Evolutionary conservation across 2,888 invertebrate species (phyloP).

Genomic region (Caenorhabditis drosophilae): DNA sequence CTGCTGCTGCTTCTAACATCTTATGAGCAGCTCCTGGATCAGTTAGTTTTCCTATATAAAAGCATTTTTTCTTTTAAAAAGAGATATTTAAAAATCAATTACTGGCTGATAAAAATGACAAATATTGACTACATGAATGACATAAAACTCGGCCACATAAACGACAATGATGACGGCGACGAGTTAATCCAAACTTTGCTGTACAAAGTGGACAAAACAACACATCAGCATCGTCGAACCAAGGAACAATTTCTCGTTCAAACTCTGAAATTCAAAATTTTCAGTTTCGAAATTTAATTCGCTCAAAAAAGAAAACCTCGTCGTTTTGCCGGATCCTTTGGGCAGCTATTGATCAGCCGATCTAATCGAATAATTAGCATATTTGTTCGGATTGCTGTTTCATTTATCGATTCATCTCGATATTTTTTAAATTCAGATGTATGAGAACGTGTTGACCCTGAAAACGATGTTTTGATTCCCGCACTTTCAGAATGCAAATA

Average conservation of each 20-base stretch:
- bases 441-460: not conserved
- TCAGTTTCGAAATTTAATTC: not conserved
- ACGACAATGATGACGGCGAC: conserved; percentile 93
- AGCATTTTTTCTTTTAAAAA: conserved; percentile 33
- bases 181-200: conserved; percentile 79
- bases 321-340: conserved; percentile 72
- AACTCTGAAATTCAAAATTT: conserved; percentile 71
- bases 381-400: conserved; percentile 91
- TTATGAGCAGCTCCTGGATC: conserved; percentile 72
- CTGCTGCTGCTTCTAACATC: conserved; percentile 7
- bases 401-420: conserved; percentile 75
- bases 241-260: conserved; percentile 80
- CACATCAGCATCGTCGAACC: conserved; percentile 90
- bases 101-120: conserved; percentile 66
- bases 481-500: not conserved
- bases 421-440: conserved; percentile 2
- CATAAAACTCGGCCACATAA: conserved; percentile 74
- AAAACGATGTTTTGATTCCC: not conserved
- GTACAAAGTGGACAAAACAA: conserved; percentile 90
- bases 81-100: conserved; percentile 19
- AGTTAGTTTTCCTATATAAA: conserved; percentile 74
- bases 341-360: conserved; percentile 83
- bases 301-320: conserved; percentile 66
- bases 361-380: conserved; percentile 90
- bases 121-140: conserved; percentile 62